These are phyloP conservation scores for Crepidodera aurea DNA, from an alignment of 2,888 invertebrate species.

Conservation along the genomic window DNA sequence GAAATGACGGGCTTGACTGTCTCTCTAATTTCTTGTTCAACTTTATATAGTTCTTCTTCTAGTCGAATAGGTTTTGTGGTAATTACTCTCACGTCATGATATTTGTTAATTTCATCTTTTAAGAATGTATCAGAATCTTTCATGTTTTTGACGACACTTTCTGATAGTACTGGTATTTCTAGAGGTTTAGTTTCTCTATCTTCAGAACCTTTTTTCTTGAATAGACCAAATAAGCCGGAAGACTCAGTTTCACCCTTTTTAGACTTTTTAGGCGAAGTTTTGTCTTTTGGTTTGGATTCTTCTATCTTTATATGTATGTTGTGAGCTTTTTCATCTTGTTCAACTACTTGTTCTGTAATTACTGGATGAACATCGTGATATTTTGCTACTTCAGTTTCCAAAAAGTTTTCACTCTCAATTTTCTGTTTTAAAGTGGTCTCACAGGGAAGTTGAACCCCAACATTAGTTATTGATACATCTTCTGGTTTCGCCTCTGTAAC, in stretches of 20 bases:
- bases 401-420: constrained; percentile 40
- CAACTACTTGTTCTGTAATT: neutral
- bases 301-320: neutral
- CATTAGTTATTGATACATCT: no score
- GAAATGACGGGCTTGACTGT: neutral
- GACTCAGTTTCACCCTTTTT: constrained; percentile 9
- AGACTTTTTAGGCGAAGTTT: constrained; percentile 5
- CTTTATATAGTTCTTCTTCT: neutral
- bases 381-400: constrained; percentile 44
- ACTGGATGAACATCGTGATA: constrained; percentile 34
- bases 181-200: constrained; percentile 3
- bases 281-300: neutral
- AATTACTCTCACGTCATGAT: constrained; percentile 42
- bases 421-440: constrained; percentile 27
- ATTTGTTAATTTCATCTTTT: constrained; percentile 44
- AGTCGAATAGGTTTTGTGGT: neutral
- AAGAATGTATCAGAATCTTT: constrained; percentile 37
- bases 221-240: constrained; percentile 27
- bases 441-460: no score
- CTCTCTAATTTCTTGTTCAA: constrained; percentile 21
- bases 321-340: neutral
- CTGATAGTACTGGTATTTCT: constrained; percentile 8
- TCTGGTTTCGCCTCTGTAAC: no score
- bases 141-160: neutral
- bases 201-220: constrained; percentile 32